Evolutionary conservation across 2,797 vertebrate genomes (phyloP).

Genomic region (Acridotheres tristis): DNA sequence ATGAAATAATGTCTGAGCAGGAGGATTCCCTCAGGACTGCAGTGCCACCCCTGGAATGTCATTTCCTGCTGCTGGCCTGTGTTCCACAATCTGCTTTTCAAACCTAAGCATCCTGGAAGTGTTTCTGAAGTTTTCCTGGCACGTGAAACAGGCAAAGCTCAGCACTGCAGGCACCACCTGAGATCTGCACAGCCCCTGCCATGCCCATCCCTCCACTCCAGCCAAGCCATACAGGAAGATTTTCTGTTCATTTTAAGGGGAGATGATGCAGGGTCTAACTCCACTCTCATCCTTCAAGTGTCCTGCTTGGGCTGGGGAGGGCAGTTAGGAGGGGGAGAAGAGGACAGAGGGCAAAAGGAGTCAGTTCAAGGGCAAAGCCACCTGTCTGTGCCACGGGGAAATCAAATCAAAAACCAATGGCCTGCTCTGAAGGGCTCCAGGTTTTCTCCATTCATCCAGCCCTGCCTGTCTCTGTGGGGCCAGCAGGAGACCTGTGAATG

Average conservation of each 20-base stretch:
- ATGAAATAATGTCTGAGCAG: neutral
- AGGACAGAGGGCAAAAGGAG: neutral
- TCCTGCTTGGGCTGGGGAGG: neutral
- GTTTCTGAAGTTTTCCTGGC: neutral
- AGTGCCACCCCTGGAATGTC: neutral
- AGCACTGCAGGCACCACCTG: neutral
- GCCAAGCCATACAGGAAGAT: neutral
- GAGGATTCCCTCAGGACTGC: neutral
- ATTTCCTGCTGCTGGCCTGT: neutral
- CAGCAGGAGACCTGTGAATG: neutral
- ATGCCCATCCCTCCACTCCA: neutral
- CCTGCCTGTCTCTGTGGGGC: neutral
- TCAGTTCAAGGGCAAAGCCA: neutral
- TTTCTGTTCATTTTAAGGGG: neutral
- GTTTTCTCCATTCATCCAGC: neutral
- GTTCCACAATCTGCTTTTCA: neutral
- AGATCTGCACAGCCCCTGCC: neutral
- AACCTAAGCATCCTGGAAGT: neutral
- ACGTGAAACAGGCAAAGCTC: neutral
- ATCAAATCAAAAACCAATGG: neutral
- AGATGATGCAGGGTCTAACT: neutral
- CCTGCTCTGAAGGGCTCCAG: neutral
- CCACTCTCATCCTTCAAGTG: neutral
- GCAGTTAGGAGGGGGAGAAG: neutral
- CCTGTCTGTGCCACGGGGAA: neutral